Evolutionary conservation across 2,888 invertebrate genomes (phyloP).

Genomic region (Griposia aprilina): DNA sequence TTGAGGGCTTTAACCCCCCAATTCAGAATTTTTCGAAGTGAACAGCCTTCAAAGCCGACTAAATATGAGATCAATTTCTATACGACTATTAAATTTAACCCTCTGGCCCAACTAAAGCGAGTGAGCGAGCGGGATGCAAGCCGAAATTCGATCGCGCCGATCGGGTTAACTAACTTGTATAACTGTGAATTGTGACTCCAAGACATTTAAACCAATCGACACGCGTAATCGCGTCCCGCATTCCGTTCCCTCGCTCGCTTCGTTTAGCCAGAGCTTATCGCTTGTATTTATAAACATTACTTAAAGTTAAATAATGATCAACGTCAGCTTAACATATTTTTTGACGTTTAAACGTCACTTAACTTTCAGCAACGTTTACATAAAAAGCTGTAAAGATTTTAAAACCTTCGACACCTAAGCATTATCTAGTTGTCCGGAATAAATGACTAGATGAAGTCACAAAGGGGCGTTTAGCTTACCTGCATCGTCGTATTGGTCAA

Average conservation of each 20-base stretch:
- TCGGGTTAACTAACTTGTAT: no score
- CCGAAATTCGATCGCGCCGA: background rate
- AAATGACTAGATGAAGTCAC: background rate
- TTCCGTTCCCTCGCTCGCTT: no score
- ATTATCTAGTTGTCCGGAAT: background rate
- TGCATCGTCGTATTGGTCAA: constrained; percentile 85
- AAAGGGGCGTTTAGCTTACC: constrained; percentile 65
- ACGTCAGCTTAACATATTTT: background rate
- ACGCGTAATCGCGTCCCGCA: no score
- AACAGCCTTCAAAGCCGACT: background rate
- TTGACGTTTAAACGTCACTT: background rate
- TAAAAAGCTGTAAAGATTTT: no score
- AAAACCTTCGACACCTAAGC: background rate
- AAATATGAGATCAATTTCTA: background rate
- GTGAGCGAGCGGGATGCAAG: background rate
- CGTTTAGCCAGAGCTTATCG: no score
- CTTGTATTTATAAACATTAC: background rate
- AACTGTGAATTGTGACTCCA: no score
- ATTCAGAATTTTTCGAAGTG: background rate
- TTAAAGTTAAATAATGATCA: background rate
- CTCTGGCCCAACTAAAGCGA: background rate
- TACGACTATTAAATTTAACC: background rate
- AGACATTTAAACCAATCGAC: no score
- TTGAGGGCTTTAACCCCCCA: background rate
- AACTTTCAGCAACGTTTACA: background rate